Conservation (phyloP, 2,113 vertebrate genomes). For the Grantiella picta region DNA sequence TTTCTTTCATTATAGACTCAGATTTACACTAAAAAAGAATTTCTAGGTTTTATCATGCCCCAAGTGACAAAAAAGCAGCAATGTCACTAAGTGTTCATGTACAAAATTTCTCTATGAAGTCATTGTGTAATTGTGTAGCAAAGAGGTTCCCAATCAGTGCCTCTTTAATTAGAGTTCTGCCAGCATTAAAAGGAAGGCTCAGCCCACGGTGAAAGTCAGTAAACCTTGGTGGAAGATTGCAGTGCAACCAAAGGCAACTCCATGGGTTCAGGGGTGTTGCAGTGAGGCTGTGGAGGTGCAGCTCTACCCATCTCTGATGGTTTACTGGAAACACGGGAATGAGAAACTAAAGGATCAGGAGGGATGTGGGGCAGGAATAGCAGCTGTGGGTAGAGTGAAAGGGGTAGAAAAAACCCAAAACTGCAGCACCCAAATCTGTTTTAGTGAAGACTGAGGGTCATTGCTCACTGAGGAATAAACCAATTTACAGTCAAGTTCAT, state of each 20-base stretch:
- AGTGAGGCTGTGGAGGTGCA: not conserved
- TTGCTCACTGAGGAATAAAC: not conserved
- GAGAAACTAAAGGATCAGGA: not conserved
- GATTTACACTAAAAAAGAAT: not conserved
- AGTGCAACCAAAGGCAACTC: not conserved
- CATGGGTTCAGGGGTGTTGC: not conserved
- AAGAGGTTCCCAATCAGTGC: not conserved
- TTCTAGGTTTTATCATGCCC: not conserved
- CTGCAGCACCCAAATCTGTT: not conserved
- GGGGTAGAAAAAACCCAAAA: not conserved
- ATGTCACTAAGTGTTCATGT: not conserved
- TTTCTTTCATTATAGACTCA: not conserved
- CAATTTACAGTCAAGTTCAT: not conserved
- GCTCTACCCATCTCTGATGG: accelerated
- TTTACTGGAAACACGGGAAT: not conserved
- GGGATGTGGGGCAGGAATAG: not conserved
- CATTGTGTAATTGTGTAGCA: not conserved
- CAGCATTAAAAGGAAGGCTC: not conserved
- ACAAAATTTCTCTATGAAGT: not conserved
- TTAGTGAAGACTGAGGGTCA: not conserved
- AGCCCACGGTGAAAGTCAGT: not conserved
- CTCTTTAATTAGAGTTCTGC: not conserved
- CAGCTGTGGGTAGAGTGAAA: not conserved
- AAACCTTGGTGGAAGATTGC: not conserved
- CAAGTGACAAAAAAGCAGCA: not conserved